Base-by-base conservation (phyloP, 2,888 invertebrate species). In the Melikaiella ostensackeni region DNA sequence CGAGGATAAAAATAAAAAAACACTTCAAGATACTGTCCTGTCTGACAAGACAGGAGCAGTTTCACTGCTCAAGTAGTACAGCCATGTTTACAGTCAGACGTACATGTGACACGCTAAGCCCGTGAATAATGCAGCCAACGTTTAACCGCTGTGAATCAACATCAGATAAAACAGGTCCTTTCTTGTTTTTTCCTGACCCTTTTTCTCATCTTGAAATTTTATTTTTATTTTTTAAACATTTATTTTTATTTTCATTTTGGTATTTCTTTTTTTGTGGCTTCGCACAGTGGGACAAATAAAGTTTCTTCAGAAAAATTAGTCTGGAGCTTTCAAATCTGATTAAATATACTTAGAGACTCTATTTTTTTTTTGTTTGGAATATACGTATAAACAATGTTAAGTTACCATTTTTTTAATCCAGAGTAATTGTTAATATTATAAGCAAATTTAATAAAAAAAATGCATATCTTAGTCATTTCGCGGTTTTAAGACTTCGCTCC, bases 121-220 rank as follows among this genome's bases (percentile, higher is more conserved):
- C 38, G 62, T 83, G 86, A 87, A 87, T 84, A 86, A 87, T 85
- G 84, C 84, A 86, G 76, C 50, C 42, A 84, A 81, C 85, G 86
- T 78, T 81, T 82, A 83, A 83, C 85, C 80, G 78, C 81, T 82
- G 81, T 86, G 84, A 86, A 86, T 87, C 83, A 84, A 79, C 85
- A 84, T 87, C 85, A 84, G 77, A 82, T 80, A 79, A 80, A 84
- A 82, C 81, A 79, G 79, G 76, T 79, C 74, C 75, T 64, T 79
- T 75, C 63, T 78, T 82, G 57, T 75, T 76, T 78, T 73, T 75
- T 75, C 62, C 5, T 57, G 11, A 1, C 57, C 11, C 24, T 57
- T 24, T 57, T 1, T 13, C 13, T 57, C 9, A 8, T 8, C n/a
- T 57, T 24, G 24, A 8, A 13, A 21, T 21, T 24, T 57, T 24